Evolutionary conservation across 2,797 vertebrate genomes (phyloP).

Genomic region (Odontamblyopus rebecca): DNA sequence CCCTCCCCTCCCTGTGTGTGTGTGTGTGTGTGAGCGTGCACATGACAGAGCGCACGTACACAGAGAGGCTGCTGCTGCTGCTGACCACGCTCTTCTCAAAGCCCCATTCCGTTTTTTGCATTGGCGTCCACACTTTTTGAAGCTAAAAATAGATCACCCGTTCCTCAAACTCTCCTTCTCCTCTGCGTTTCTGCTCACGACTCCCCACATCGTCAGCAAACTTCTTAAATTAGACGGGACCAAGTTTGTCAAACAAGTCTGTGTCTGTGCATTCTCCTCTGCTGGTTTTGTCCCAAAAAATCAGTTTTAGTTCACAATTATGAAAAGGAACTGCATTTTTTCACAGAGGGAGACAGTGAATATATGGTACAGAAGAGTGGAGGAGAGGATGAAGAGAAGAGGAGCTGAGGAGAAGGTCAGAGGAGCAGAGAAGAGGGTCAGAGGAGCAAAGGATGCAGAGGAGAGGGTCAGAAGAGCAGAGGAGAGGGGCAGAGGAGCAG

Average conservation of each 20-base stretch:
- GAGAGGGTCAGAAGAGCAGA: no score
- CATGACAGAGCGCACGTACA: not conserved
- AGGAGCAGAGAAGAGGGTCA: no score
- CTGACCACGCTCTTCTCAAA: conserved; percentile 2
- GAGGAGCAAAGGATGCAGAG: no score
- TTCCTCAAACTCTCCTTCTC: not conserved
- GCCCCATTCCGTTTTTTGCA: not conserved
- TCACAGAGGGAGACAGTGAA: no score
- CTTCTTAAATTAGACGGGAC: not conserved
- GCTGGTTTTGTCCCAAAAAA: not conserved
- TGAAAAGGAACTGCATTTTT: not conserved
- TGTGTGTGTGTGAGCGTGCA: not conserved
- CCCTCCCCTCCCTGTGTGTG: not conserved
- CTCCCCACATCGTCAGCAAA: not conserved
- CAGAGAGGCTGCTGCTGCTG: not conserved
- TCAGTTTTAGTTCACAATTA: not conserved
- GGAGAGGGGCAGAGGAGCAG: no score
- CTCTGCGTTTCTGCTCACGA: not conserved
- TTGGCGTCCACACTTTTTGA: not conserved
- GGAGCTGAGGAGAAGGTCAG: no score
- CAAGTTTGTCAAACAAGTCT: not conserved
- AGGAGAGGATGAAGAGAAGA: no score
- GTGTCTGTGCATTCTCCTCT: not conserved
- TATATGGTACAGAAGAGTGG: no score
- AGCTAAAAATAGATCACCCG: not conserved